phyloP scores from a whole-genome alignment of 2,797 vertebrate species.

The Mormyrus hasselquistii region DNA sequence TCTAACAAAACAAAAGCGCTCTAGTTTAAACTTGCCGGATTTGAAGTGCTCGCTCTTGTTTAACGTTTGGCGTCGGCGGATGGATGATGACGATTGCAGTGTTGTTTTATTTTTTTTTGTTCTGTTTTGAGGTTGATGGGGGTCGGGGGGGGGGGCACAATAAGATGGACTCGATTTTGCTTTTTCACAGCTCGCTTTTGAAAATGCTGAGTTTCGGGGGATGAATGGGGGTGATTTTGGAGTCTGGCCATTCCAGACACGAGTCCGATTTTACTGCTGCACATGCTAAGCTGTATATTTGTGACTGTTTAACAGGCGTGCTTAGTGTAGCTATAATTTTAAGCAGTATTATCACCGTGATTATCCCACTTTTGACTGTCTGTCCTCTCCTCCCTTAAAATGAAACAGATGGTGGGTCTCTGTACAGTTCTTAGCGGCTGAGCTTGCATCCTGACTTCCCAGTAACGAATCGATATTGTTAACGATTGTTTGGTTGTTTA shows the following conservation, averaged over 20 bases:
- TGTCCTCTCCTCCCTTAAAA: constrained; percentile 8
- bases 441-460: background rate
- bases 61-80: constrained; percentile 40
- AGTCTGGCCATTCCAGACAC: background rate
- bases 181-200: background rate
- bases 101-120: constrained; percentile 20
- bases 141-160: constrained; percentile 9
- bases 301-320: background rate
- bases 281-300: background rate
- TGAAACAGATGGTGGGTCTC: background rate
- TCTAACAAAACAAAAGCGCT: constrained; percentile 47
- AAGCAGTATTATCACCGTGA: background rate
- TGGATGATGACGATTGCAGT: constrained; percentile 40
- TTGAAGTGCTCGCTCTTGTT: constrained; percentile 38
- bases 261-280: background rate
- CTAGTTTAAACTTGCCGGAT: constrained; percentile 42
- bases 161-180: constrained; percentile 10
- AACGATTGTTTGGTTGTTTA: background rate
- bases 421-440: constrained; percentile 33
- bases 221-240: background rate
- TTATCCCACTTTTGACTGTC: background rate
- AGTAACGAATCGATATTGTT: background rate
- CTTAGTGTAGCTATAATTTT: background rate
- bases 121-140: constrained; percentile 9
- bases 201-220: background rate